Evolutionary conservation across 2,113 vertebrate genomes (phyloP), one percentile per base, ranked within the genome.

Genomic region (Malurus alboscapulatus): DNA sequence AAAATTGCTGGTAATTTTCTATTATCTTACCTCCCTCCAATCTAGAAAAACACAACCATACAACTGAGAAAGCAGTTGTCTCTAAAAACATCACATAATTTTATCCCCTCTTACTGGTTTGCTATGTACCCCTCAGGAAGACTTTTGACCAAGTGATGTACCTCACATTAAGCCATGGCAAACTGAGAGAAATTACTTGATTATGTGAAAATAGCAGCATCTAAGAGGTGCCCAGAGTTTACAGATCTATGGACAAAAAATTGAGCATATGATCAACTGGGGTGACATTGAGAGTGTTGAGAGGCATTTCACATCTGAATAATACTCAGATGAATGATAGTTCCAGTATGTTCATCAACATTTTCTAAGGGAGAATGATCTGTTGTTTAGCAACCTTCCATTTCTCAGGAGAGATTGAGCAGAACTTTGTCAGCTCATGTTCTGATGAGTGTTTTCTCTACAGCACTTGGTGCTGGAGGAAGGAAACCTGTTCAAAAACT

Each of bases 271-370:
- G 72, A 75, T 90, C 75, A 84, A 47, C 66, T 51, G 20, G 88
- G 85, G 34, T 30, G 24, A 88, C 68, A 78, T 85, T 91, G 92
- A 88, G 94, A 95, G 54, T 55, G 15, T 29, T 67, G 61, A 94
- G 80, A 88, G 73, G 26, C 68, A 79, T 21, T 95, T 19, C 68
- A 26, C 14, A 38, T 44, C 30, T 88, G 65, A 76, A 48, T 47
- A 54, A 68, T 44, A 62, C 42, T 69, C 42, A 50, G 30, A 32
- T 25, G 17, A 84, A 72, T 63, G 12, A 30, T 24, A 54, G 32
- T 14, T 84, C 17, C 68, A 22, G 3, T 38, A 48, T 11, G 29
- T 45, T 67, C 29, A 54, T 76, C 53, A 73, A 22, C 5, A 26
- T 72, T 88, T 72, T 27, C 25, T 59, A n/a, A 54, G 45, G 17